phyloP scores from a whole-genome alignment of 1,140 invertebrate species.

The Aphelinus certus region DNA sequence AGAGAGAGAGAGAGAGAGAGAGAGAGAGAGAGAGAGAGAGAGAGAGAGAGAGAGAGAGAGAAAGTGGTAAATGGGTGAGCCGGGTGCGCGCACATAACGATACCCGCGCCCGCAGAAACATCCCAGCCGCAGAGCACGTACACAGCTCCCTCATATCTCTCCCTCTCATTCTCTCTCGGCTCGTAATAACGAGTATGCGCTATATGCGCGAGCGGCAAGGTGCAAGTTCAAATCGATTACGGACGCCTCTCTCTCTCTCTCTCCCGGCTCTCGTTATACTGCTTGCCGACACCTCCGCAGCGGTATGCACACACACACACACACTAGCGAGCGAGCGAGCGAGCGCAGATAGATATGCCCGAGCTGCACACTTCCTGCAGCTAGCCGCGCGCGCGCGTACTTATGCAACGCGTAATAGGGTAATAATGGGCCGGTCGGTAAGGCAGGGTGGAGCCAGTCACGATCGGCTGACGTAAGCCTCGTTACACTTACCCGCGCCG shows the following conservation, averaged over 20 bases:
- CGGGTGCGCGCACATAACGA: too few species aligned
- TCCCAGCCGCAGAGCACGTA: too few species aligned
- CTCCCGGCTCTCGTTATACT: conserved; percentile 26
- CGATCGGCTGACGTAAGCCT: conserved; percentile 42
- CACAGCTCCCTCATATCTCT: conserved; percentile 3
- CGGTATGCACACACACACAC: background rate
- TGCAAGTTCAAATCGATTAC: conserved; percentile 53
- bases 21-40: too few species aligned
- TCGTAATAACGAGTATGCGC: conserved; percentile 24
- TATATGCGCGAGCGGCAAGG: conserved; percentile 40
- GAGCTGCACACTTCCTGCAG: conserved; percentile 6
- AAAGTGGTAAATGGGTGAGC: too few species aligned
- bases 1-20: too few species aligned
- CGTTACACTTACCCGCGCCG: too few species aligned
- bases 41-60: too few species aligned
- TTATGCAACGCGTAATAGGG: conserved; percentile 60
- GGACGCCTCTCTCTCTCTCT: conserved; percentile 29
- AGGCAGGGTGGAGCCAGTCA: conserved; percentile 59
- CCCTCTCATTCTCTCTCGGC: conserved; percentile 5
- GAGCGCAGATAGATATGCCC: conserved; percentile 24
- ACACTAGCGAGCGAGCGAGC: conserved; percentile 22
- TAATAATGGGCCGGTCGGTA: conserved; percentile 55
- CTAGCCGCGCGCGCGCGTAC: conserved; percentile 1
- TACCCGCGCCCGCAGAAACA: too few species aligned
- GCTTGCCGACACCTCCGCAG: too few species aligned